Evolutionary conservation across 2,888 invertebrate species (phyloP).

Genomic region (Ceraclea dissimilis): DNA sequence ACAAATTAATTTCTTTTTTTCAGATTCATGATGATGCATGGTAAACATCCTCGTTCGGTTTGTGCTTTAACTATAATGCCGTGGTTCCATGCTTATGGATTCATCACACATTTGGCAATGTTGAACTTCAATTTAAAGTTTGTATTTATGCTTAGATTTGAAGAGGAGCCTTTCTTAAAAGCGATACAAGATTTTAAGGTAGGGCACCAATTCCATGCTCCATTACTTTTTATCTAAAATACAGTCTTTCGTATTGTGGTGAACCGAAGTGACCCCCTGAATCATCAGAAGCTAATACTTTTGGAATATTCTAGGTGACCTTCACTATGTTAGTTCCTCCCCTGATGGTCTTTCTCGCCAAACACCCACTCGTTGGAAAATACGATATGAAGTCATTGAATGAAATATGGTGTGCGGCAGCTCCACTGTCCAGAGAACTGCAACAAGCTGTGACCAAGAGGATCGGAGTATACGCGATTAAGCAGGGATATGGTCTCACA

Average conservation of each 20-base stretch:
- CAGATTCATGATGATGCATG: slow-evolving; percentile 1
- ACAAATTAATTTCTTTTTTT: neutral
- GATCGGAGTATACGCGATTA: slow-evolving; percentile 47
- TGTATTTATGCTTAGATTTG: slow-evolving; percentile 59
- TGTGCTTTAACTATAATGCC: slow-evolving; percentile 60
- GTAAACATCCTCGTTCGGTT: neutral
- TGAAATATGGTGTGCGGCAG: slow-evolving; percentile 71
- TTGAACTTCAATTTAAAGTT: slow-evolving; percentile 48
- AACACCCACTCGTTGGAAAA: slow-evolving; percentile 67
- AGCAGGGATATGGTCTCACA: slow-evolving; percentile 75
- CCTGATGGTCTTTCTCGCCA: slow-evolving; percentile 73
- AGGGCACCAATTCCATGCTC: too few species aligned
- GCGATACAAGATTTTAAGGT: slow-evolving; percentile 64
- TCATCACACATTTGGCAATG: slow-evolving; percentile 55
- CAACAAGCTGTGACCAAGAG: slow-evolving; percentile 51
- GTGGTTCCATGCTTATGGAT: slow-evolving; percentile 81
- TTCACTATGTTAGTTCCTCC: slow-evolving; percentile 73
- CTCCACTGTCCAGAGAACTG: slow-evolving; percentile 68
- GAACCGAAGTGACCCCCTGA: too few species aligned
- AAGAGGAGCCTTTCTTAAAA: slow-evolving; percentile 62
- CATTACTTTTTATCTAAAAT: too few species aligned
- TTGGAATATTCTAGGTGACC: slow-evolving; percentile 50
- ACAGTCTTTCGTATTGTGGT: too few species aligned
- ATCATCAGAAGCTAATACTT: too few species aligned
- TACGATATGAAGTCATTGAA: slow-evolving; percentile 68